These are phyloP conservation scores for Melopsittacus undulatus DNA, from an alignment of 2,797 vertebrate genomes.

Conservation along the genomic window DNA sequence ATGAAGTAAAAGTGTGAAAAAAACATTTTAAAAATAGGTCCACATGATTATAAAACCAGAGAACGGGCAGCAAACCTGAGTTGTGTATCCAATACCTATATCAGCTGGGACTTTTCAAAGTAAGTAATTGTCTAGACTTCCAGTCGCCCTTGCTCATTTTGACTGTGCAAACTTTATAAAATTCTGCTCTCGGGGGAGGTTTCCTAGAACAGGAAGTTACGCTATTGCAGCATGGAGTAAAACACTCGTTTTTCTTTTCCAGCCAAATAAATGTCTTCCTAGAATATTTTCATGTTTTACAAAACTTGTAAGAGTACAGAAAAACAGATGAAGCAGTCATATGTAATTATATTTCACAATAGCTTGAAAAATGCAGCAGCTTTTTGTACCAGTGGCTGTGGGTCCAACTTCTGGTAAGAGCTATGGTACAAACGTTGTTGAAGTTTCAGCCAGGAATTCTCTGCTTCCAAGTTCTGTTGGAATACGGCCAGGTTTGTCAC, in stretches of 20 bases:
- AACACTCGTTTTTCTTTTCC: background rate
- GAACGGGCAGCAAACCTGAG: background rate
- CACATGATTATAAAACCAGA: background rate
- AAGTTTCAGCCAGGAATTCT: background rate
- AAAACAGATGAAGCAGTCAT: background rate
- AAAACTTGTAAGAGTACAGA: background rate
- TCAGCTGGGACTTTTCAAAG: background rate
- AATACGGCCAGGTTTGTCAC: fast-evolving
- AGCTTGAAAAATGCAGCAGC: background rate
- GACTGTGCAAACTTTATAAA: background rate
- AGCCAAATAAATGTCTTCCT: background rate
- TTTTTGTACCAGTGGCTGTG: background rate
- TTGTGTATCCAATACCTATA: fast-evolving
- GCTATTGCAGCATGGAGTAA: background rate
- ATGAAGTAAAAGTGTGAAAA: background rate
- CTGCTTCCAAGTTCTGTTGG: background rate
- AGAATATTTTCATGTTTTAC: background rate
- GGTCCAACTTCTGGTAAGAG: background rate
- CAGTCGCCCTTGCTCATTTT: background rate
- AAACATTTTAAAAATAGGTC: background rate
- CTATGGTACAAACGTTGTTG: background rate
- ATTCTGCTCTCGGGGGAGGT: background rate
- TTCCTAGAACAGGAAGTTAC: background rate
- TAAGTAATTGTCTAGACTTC: background rate
- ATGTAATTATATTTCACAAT: background rate